These are phyloP conservation scores for Polydrusus tereticollis DNA, from an alignment of 2,888 invertebrate species.

Conservation along the genomic window DNA sequence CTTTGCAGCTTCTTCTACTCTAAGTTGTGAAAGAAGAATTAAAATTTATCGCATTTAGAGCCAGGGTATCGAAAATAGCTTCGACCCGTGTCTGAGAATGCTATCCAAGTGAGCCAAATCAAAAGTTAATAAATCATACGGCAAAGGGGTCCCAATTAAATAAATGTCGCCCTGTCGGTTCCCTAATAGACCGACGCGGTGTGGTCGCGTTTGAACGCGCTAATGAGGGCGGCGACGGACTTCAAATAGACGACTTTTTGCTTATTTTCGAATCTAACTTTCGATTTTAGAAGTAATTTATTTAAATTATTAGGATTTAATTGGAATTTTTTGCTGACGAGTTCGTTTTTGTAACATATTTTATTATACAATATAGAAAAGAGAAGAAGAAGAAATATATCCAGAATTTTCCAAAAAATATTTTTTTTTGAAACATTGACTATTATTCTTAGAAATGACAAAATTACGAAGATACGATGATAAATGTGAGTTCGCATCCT, in stretches of 20 bases:
- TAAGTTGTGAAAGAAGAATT: too few relatives aligned
- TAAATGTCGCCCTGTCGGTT: slow-evolving; percentile 39
- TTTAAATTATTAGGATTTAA: neutral
- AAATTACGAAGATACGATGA: too few relatives aligned
- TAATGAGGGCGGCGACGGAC: slow-evolving; percentile 37
- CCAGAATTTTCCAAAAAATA: too few relatives aligned
- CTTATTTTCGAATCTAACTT: neutral
- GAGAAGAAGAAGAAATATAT: too few relatives aligned
- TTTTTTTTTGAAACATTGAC: too few relatives aligned
- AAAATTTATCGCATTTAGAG: slow-evolving; percentile 27
- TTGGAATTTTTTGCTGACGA: neutral
- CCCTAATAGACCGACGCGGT: slow-evolving; percentile 45
- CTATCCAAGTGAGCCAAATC: slow-evolving; percentile 45
- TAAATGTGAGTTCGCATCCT: too few relatives aligned
- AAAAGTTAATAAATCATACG: slow-evolving; percentile 44
- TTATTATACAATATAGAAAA: too few relatives aligned
- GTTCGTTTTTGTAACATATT: too few relatives aligned
- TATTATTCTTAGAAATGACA: too few relatives aligned
- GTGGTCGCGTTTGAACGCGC: slow-evolving; percentile 40
- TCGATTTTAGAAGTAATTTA: neutral
- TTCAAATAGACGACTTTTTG: slow-evolving; percentile 15
- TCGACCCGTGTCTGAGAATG: slow-evolving; percentile 35
- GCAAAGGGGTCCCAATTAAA: slow-evolving; percentile 47
- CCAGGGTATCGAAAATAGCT: slow-evolving; percentile 25
- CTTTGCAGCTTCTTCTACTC: too few relatives aligned